Evolutionary conservation across 30 jellyfish, hydroid and myxozoan genomes (phyloP).

Genomic region (Aurelia aurita complex sp. Pacific): DNA sequence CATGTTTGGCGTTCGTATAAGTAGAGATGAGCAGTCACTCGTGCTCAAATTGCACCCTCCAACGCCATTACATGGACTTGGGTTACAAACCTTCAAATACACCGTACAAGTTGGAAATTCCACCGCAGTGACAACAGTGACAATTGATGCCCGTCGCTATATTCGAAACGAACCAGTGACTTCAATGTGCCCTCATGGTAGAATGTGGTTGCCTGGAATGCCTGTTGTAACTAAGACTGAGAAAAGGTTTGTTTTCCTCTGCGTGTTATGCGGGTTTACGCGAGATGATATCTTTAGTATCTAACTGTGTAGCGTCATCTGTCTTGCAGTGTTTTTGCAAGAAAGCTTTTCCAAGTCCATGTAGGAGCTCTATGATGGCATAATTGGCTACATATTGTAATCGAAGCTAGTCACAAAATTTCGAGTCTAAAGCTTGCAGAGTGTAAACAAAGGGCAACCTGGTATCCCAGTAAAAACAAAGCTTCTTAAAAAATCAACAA

Average conservation of each 20-base stretch:
- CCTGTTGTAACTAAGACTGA: slow-evolving; percentile 33
- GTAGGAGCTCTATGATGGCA: too few species aligned
- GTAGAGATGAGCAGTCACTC: slow-evolving; percentile 46
- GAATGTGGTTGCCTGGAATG: slow-evolving; percentile 70
- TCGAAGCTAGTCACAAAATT: too few species aligned
- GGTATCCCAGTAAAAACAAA: too few species aligned
- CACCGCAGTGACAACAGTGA: slow-evolving; percentile 42
- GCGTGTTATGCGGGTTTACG: neutral
- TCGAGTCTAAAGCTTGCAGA: too few species aligned
- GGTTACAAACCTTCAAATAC: slow-evolving; percentile 31
- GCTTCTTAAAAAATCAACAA: too few species aligned
- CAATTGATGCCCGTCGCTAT: slow-evolving; percentile 37
- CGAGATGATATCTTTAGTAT: neutral
- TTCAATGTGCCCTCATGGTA: slow-evolving; percentile 63
- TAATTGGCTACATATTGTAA: too few species aligned
- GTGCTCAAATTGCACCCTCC: slow-evolving; percentile 47
- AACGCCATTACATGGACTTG: slow-evolving; percentile 52
- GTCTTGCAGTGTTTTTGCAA: too few species aligned
- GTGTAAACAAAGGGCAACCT: too few species aligned
- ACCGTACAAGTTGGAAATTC: slow-evolving; percentile 29
- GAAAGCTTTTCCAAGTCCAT: too few species aligned
- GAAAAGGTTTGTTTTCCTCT: slow-evolving; percentile 26
- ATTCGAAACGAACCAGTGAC: slow-evolving; percentile 39
- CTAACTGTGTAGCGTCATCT: too few species aligned
- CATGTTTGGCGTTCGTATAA: slow-evolving; percentile 29